These are phyloP conservation scores for Taurulus bubalis DNA, from an alignment of 2,113 vertebrate species.

Conservation along the genomic window DNA sequence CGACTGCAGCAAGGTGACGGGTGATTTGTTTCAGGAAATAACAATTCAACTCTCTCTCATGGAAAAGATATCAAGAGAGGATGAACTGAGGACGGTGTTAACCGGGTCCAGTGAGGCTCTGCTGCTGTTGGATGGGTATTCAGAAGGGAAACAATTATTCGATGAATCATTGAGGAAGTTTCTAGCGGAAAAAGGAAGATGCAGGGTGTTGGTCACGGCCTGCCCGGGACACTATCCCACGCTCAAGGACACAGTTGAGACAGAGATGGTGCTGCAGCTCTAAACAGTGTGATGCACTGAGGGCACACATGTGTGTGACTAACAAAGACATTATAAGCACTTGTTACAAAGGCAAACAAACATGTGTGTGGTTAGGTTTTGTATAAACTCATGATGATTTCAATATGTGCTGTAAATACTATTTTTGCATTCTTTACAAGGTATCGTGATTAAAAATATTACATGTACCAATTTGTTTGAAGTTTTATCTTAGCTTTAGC, in stretches of 20 bases:
- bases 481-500: background rate
- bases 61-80: constrained; percentile 3
- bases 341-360: background rate
- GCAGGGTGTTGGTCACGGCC: constrained; percentile 63
- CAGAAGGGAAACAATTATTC: constrained; percentile 46
- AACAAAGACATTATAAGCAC: background rate
- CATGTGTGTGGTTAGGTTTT: background rate
- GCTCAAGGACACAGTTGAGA: constrained; percentile 33
- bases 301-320: background rate
- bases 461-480: background rate
- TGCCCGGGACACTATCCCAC: constrained; percentile 24
- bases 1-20: constrained; percentile 21
- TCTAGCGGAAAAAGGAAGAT: constrained; percentile 46
- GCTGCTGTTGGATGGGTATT: constrained; percentile 70
- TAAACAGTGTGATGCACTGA: constrained; percentile 19
- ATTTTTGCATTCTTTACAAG: background rate
- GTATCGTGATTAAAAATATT: background rate
- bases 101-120: constrained; percentile 27
- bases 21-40: constrained; percentile 57
- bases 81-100: constrained; percentile 55
- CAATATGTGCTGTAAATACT: constrained; percentile 9
- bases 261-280: constrained; percentile 33
- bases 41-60: constrained; percentile 27
- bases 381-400: constrained; percentile 1
- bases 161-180: constrained; percentile 66